Percentiles rank a stretch among this genome's conserved stretches.
Evolutionary conservation across 2,113 vertebrate genomes (phyloP).

Genomic region (Plestiodon gilberti): DNA sequence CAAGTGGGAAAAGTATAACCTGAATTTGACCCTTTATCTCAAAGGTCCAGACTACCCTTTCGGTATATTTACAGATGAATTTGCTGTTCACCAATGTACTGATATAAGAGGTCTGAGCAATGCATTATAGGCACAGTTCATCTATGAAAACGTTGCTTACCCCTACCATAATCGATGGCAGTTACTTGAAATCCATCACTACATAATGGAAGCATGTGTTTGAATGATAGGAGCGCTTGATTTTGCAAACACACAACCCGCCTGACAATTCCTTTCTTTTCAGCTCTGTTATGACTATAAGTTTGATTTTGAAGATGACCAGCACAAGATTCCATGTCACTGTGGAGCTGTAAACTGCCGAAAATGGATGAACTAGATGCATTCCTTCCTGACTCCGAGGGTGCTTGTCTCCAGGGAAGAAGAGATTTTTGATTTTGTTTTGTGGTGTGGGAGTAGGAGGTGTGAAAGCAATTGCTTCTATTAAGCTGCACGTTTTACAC

Average conservation of each 20-base stretch:
- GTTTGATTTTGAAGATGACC: conserved; percentile 99
- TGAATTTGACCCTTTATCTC: neutral
- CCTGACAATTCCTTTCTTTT: conserved; percentile 36
- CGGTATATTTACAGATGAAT: neutral
- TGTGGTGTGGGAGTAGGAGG: conserved; percentile 36
- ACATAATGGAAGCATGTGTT: neutral
- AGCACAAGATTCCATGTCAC: conserved; percentile 99
- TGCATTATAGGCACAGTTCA: neutral
- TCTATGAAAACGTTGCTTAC: neutral
- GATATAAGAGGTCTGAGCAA: neutral
- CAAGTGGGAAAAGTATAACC: neutral
- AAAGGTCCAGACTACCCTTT: neutral
- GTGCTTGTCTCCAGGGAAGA: conserved; percentile 78
- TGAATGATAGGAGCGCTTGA: neutral
- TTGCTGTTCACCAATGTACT: neutral
- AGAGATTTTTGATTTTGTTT: conserved; percentile 67
- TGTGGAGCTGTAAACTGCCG: conserved; percentile 97
- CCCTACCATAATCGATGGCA: neutral
- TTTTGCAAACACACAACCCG: neutral
- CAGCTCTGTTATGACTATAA: conserved; percentile 98
- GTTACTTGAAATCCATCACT: neutral
- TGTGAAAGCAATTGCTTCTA: conserved; percentile 62
- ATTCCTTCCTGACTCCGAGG: conserved; percentile 80
- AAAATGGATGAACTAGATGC: conserved; percentile 97
- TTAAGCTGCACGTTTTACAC: conserved; percentile 47